These are phyloP conservation scores for Listronotus bonariensis DNA, from an alignment of 1,140 invertebrate species.

Conservation along the genomic window DNA sequence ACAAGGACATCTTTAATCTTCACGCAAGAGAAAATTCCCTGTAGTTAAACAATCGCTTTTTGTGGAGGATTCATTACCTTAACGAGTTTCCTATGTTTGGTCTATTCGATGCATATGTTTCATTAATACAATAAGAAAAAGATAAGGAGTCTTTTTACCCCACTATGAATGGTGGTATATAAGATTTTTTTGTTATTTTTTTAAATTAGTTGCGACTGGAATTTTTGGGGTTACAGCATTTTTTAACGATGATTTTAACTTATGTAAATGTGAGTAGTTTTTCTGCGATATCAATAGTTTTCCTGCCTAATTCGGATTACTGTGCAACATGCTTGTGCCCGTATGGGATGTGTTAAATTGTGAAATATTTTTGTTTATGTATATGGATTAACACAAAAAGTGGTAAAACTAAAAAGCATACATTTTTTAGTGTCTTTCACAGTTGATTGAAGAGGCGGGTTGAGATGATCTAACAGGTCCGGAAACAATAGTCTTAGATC, in stretches of 20 bases:
- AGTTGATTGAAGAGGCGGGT: too few relatives aligned
- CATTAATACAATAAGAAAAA: slow-evolving; percentile 39
- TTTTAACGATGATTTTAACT: slow-evolving; percentile 4
- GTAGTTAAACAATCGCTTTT: slow-evolving; percentile 35
- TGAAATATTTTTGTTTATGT: too few relatives aligned
- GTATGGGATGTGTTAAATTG: too few relatives aligned
- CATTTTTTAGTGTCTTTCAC: too few relatives aligned
- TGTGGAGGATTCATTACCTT: slow-evolving; percentile 35
- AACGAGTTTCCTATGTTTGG: slow-evolving; percentile 27
- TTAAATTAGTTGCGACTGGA: slow-evolving; percentile 17
- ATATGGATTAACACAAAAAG: too few relatives aligned
- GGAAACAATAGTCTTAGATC: too few relatives aligned
- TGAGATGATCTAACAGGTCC: too few relatives aligned
- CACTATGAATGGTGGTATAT: slow-evolving; percentile 41
- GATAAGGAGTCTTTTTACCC: slow-evolving; percentile 38
- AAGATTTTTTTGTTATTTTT: slow-evolving; percentile 42
- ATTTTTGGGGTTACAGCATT: slow-evolving; percentile 19
- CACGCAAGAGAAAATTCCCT: slow-evolving; percentile 42
- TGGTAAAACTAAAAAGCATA: too few relatives aligned
- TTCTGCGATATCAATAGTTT: background rate
- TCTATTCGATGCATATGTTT: slow-evolving; percentile 35
- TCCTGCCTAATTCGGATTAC: background rate
- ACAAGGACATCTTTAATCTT: slow-evolving; percentile 48
- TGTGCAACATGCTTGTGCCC: too few relatives aligned
- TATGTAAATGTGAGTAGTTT: slow-evolving; percentile 32